Evolutionary conservation across 2,888 invertebrate species (phyloP), one percentile per base, ranked within the genome.

Genomic region (Lasioglossum malachurum): DNA sequence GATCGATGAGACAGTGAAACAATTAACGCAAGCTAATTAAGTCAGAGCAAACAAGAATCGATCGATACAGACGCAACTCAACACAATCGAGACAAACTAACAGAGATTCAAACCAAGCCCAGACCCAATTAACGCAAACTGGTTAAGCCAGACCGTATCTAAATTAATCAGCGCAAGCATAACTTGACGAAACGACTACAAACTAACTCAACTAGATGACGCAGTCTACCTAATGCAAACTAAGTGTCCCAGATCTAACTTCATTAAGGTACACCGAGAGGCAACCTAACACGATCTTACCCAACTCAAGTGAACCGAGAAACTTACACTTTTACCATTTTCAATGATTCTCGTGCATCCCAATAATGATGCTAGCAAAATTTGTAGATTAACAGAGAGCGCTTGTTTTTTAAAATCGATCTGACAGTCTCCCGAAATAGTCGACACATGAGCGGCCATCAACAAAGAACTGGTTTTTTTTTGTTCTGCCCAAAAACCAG

Each of bases 381-480:
- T 57, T 23, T 57, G 14, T 60, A 27, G 27, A 14, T 27, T 16
- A 27, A 60, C 27, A 27, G 27, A 14, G 60, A 19, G 23, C 60
- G 60, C 0, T 14, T 27, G 27, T 27, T 60, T 60, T 27, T 60
- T 27, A 27, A 60, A 27, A 60, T 60, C 60, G 27, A 27, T 60
- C 27, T 7, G 60, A n/a, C n/a, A n/a, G 12, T 12, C 57, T n/a
- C 57, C 3, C n/a, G 57, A 10, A 57, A 57, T 57, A n/a, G n/a
- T 57, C 57, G n/a, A 27, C 27, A 27, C 60, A 31, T 23, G 46
- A 31, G 8, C 73, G 46, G 8, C 27, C 16, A 19, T 75, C 57
- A 75, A 75, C 35, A 38, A 75, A 75, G 57, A 38, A 23, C 60
- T 60, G 27, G 14, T 60, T 27, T 60, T 57, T 27, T 60, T 60